These are phyloP conservation scores for Puntigrus tetrazona DNA, from an alignment of 2,113 vertebrate species.

Conservation along the genomic window DNA sequence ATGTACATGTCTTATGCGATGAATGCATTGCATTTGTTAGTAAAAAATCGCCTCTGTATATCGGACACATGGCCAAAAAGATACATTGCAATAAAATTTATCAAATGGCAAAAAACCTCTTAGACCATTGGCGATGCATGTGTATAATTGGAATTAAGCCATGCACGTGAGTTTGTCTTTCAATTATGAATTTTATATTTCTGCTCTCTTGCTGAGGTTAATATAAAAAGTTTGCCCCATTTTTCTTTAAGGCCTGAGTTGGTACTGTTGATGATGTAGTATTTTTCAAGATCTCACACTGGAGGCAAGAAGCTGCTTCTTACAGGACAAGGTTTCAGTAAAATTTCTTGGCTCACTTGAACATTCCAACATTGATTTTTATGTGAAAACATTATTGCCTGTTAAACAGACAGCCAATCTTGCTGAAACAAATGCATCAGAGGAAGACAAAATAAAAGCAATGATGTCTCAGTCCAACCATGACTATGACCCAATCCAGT, in stretches of 20 bases:
- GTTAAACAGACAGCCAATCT: conserved; percentile 95
- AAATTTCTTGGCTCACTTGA: conserved; percentile 72
- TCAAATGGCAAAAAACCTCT: conserved; percentile 56
- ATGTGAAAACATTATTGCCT: conserved; percentile 83
- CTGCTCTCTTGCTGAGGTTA: not conserved
- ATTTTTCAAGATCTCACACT: conserved; percentile 2
- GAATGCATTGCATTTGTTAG: not conserved
- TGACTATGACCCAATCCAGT: conserved; percentile 93
- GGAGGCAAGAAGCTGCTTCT: conserved; percentile 74
- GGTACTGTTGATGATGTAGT: not conserved
- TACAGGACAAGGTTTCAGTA: conserved; percentile 80
- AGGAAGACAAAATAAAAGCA: conserved; percentile 98
- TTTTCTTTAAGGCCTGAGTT: conserved; percentile 58
- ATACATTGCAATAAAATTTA: conserved; percentile 10
- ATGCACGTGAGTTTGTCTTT: conserved; percentile 30
- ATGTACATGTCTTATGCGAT: not conserved
- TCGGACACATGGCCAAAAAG: not conserved
- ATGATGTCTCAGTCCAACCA: conserved; percentile 94
- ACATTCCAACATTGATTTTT: conserved; percentile 32
- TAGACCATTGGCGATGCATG: conserved; percentile 78
- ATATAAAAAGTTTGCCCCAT: not conserved
- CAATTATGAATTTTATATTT: not conserved
- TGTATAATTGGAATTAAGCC: not conserved
- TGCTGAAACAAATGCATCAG: conserved; percentile 91
- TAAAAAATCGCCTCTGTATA: not conserved